phyloP scores from a whole-genome alignment of 2,113 vertebrate species.

The Erythrocercus mccallii region DNA sequence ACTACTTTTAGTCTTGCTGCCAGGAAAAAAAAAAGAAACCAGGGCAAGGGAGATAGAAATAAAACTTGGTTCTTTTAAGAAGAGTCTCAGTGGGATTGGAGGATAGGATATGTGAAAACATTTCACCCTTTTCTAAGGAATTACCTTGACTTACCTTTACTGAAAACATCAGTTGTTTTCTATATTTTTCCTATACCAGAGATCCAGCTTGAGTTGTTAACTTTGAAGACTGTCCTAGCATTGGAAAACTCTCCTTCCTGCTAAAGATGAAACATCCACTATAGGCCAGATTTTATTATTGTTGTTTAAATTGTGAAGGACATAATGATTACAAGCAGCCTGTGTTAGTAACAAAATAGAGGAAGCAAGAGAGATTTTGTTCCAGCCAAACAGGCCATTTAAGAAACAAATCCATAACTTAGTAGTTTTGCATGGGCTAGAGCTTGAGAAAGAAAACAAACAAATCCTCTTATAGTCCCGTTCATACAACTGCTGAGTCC shows the following conservation, averaged over 20 bases:
- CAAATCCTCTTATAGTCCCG: not conserved
- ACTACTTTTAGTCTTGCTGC: constrained; percentile 20
- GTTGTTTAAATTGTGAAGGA: not conserved
- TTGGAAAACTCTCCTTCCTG: not conserved
- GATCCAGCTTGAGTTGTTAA: not conserved
- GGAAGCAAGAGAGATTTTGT: constrained; percentile 58
- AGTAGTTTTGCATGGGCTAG: constrained; percentile 29
- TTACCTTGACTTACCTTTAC: constrained; percentile 22
- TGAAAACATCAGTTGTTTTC: not conserved
- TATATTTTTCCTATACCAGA: not conserved
- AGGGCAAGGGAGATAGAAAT: not conserved
- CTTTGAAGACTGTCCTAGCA: not conserved
- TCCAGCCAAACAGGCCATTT: constrained; percentile 48
- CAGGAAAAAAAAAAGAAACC: not conserved
- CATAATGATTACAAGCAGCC: constrained; percentile 38
- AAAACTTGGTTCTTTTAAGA: constrained; percentile 27
- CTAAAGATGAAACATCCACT: not conserved
- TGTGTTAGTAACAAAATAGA: constrained; percentile 41
- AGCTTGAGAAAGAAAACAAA: constrained; percentile 35
- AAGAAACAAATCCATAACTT: constrained; percentile 46
- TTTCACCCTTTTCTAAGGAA: not conserved
- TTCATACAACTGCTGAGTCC: not conserved
- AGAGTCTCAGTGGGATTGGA: constrained; percentile 2
- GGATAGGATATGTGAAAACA: not conserved
- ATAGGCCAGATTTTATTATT: not conserved